A percentile compares a stretch with the other conserved stretches of the same genome.
Conservation (phyloP, 2,797 vertebrate species). For the Sebastes paucispinis region DNA sequence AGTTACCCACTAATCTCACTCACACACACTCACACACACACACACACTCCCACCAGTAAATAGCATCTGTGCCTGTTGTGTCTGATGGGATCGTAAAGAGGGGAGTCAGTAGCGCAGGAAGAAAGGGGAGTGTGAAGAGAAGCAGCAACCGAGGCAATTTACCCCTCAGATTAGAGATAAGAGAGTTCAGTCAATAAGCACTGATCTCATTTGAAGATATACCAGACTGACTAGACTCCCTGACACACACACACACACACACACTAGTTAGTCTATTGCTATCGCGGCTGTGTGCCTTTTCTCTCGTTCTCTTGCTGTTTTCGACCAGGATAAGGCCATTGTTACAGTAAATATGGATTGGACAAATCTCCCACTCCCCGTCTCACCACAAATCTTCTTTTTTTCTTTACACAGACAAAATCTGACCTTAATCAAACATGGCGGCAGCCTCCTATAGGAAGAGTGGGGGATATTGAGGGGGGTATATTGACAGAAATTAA, state of each 20-base stretch:
- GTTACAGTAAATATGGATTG: slow-evolving; percentile 62
- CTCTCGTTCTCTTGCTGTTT: slow-evolving; percentile 27
- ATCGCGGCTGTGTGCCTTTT: slow-evolving; percentile 29
- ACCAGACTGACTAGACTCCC: slow-evolving; percentile 49
- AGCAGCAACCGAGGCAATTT: slow-evolving; percentile 79
- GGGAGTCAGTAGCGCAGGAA: slow-evolving; percentile 67
- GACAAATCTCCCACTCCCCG: slow-evolving; percentile 16
- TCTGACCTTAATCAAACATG: slow-evolving; percentile 21
- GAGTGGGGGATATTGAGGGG: no score
- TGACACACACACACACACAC: slow-evolving; percentile 1
- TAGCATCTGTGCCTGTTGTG: slow-evolving; percentile 65
- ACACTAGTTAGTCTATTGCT: slow-evolving; percentile 14
- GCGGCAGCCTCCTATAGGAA: neutral
- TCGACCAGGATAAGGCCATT: slow-evolving; percentile 35
- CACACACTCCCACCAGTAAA: slow-evolving; percentile 63
- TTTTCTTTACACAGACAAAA: slow-evolving; percentile 36
- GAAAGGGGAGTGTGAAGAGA: slow-evolving; percentile 67
- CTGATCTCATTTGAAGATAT: slow-evolving; percentile 85
- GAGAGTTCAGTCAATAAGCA: slow-evolving; percentile 82
- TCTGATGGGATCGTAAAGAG: slow-evolving; percentile 75
- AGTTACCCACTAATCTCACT: slow-evolving; percentile 3
- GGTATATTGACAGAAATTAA: no score
- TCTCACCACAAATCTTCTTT: neutral
- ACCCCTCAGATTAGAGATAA: slow-evolving; percentile 83
- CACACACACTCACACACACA: slow-evolving; percentile 11